A percentile compares a stretch with the other conserved stretches of the same genome.
phyloP scores from a whole-genome alignment of 2,113 vertebrate species.

The Hippocampus barbouri region DNA sequence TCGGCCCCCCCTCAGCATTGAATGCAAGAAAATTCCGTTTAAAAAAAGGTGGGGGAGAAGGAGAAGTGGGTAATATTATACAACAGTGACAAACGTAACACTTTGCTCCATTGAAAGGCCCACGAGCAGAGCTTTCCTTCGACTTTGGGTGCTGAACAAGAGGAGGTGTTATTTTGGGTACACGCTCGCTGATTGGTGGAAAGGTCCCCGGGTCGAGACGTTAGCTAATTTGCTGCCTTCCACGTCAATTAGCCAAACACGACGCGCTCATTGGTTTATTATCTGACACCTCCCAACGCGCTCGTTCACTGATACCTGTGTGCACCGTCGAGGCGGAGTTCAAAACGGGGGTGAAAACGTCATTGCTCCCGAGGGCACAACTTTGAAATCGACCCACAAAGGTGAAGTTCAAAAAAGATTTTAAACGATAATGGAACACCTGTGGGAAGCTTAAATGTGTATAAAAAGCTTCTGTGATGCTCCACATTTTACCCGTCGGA shows the following conservation, averaged over 20 bases:
- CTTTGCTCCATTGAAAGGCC: constrained; percentile 75
- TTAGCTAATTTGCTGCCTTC: constrained; percentile 49
- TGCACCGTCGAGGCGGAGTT: constrained; percentile 14
- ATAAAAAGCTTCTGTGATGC: not conserved
- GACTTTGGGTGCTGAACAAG: constrained; percentile 76
- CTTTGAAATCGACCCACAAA: not conserved
- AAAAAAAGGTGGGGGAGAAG: constrained; percentile 53
- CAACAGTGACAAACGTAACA: constrained; percentile 66
- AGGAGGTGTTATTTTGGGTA: constrained; percentile 69
- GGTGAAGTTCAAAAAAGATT: not conserved
- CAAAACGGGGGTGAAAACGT: constrained; percentile 14
- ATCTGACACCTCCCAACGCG: constrained; percentile 26
- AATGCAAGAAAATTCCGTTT: constrained; percentile 48
- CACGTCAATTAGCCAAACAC: constrained; percentile 53
- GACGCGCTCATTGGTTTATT: constrained; percentile 54
- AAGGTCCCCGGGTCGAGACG: not conserved
- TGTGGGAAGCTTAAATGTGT: not conserved
- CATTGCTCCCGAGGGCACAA: not conserved
- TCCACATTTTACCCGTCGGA: rapidly evolving
- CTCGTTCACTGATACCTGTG: not conserved
- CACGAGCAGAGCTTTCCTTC: constrained; percentile 68
- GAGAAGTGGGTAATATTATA: constrained; percentile 58
- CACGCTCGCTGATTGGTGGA: constrained; percentile 58
- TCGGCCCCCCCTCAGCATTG: constrained; percentile 47
- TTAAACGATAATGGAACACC: rapidly evolving